Conservation (phyloP, 2,888 invertebrate genomes). For the Dicycla oo region DNA sequence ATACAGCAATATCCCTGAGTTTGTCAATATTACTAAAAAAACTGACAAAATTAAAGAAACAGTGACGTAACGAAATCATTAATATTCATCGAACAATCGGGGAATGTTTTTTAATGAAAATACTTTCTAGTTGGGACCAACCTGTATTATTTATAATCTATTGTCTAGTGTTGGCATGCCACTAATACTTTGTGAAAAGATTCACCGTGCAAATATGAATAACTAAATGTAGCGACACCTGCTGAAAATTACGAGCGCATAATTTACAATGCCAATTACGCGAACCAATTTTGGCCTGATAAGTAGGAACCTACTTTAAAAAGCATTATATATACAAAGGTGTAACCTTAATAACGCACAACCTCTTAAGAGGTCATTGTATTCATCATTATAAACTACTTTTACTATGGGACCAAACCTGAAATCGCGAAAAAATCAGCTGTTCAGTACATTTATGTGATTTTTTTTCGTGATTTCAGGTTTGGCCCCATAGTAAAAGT, state of each 20-base stretch:
- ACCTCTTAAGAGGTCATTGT: no score
- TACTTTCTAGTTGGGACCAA: background rate
- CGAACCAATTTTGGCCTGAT: background rate
- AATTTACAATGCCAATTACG: background rate
- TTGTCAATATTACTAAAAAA: constrained; percentile 46
- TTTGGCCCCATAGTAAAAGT: no score
- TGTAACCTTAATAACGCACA: no score
- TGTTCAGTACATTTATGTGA: no score
- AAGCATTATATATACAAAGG: no score
- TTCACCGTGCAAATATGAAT: background rate
- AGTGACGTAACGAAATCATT: constrained; percentile 42
- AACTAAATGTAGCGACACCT: background rate
- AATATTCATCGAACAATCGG: constrained; percentile 43
- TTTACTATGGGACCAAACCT: no score
- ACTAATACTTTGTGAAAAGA: background rate
- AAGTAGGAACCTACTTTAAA: no score
- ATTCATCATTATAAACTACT: no score
- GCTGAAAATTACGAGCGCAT: background rate
- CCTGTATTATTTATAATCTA: constrained; percentile 32
- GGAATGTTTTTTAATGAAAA: constrained; percentile 28
- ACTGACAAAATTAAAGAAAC: constrained; percentile 40
- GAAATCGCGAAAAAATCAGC: no score
- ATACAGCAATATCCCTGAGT: constrained; percentile 35
- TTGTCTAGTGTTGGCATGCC: background rate
- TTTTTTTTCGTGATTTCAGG: no score